Evolutionary conservation across 2,113 vertebrate species (phyloP), one percentile per base, ranked within the genome.

Genomic region (Rhizomys pruinosus): DNA sequence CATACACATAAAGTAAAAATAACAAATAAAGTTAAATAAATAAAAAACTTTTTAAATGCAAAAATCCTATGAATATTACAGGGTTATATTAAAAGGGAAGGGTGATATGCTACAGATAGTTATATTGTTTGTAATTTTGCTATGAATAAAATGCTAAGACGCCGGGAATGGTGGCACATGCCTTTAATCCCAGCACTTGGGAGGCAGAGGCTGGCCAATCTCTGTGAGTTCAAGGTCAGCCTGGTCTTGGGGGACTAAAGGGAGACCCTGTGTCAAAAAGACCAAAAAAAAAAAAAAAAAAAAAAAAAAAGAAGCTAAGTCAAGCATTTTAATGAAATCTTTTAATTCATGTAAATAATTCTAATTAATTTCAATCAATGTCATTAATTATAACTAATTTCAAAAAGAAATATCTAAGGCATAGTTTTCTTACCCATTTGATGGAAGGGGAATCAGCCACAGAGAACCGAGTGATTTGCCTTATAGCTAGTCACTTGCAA

Each of bases 341-440:
- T 69, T 91, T 32, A 27, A 42, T 68, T 39, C 23, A 32, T 61
- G 57, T 55, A 69, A 68, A n/a, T 84, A 69, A 84, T 84, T 84
- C 5, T 25, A 69, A 84, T 84, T 22, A 16, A 61, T 87, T 72
- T 73, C 32, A 87, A 87, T 85, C 34, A 15, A 82, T 82, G 27
- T 44, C n/a, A n/a, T n/a, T n/a, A n/a, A n/a, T n/a, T n/a, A n/a
- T n/a, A 64, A 87, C 42, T 68, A 90, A 80, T 78, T 82, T 39
- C 2, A 87, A 59, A 17, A 11, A 34, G 57, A 85, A 76, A n/a
- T 7, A 64, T 25, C 2, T 23, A 84, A 81, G 42, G 7, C 17
- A 20, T 13, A 55, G 11, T 93, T 74, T 89, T n/a, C 71, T 57
- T 72, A 44, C 1, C 29, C 42, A 64, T 63, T 92, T 87, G 52